phyloP scores from a whole-genome alignment of 30 jellyfish, hydroid and myxozoan species.

The Pelagia noctiluca region DNA sequence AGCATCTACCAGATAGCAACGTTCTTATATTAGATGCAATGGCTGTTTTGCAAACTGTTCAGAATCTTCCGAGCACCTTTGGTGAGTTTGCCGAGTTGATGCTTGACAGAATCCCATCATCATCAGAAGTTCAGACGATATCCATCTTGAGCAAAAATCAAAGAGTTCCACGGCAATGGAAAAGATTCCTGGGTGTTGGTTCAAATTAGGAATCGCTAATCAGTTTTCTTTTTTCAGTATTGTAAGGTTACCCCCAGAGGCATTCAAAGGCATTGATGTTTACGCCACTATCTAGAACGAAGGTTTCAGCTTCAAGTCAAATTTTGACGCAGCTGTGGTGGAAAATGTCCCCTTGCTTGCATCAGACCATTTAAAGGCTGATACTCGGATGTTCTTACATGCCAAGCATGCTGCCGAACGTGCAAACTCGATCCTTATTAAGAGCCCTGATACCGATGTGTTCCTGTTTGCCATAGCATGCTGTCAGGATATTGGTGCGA shows the following conservation, averaged over 20 bases:
- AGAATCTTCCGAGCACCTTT: conserved; percentile 22
- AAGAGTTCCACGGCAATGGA: conserved; percentile 20
- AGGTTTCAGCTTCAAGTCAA: conserved; percentile 14
- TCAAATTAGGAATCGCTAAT: conserved; percentile 7
- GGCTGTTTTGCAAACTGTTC: conserved; percentile 42
- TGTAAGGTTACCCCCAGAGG: conserved; percentile 13
- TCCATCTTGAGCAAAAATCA: conserved; percentile 8
- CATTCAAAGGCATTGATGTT: conserved; percentile 18
- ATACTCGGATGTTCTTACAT: neutral
- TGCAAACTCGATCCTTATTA: neutral
- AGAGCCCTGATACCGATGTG: conserved; percentile 5
- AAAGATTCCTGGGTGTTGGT: conserved; percentile 13
- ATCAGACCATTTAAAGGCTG: conserved; percentile 3
- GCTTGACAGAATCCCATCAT: conserved; percentile 7
- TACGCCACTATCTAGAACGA: neutral
- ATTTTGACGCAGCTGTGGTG: neutral
- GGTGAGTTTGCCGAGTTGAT: conserved; percentile 13
- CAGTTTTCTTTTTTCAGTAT: neutral
- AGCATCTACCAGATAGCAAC: neutral
- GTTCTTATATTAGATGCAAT: conserved; percentile 45
- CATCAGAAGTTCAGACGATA: conserved; percentile 1
- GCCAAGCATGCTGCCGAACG: conserved; percentile 1
- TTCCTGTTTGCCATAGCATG: conserved; percentile 5
- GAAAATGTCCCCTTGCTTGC: conserved; percentile 14
- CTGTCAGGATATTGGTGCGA: conserved; percentile 10